Evolutionary conservation across 2,888 invertebrate species (phyloP), one percentile per base, ranked within the genome.

Genomic region (Micropterix aruncella): DNA sequence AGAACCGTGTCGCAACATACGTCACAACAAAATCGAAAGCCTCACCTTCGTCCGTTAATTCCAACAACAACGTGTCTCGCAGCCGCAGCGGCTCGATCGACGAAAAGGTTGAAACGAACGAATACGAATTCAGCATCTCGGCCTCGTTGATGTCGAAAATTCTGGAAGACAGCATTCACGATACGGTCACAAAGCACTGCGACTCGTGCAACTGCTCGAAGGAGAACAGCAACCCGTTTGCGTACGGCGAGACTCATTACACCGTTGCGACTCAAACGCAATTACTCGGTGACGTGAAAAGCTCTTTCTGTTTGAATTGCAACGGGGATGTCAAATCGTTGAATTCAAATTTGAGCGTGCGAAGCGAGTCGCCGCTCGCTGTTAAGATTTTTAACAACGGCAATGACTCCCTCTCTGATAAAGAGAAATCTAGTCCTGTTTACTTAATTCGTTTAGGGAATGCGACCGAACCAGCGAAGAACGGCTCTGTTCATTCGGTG

Each of bases 101-200:
- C 43, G 71, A 73, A 16, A 72, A 74, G 44, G 70, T 68, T 47
- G 77, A 78, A 45, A 66, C 74, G 37, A 75, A 75, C 50, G 75
- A 75, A 57, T 74, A 75, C 43, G 75, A 77, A 50, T 78, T 83
- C 43, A 84, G 84, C 55, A 77, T 83, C 12, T 91, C 91, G 2
- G 90, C 91, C 17, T 85, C 90, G 7, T 81, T 90, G 43, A 86
- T 92, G 85, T 90, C 91, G 2, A 91, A 91, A 70, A 87, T 91
- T 48, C 70, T 93, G 19, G 88, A 92, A 62, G 90, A 91, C 56
- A 75, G 87, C 47, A 89, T 90, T 53, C 80, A 84, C 47, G 89
- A 90, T 51, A 79, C 83, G 44, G 77, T 82, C 43, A 75, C 81
- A 2, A 86, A 86, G 60, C 89, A 89, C 57, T 89, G 89, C 63